Percentiles rank a stretch among this genome's conserved stretches.
Evolutionary conservation across 2,888 invertebrate species (phyloP).

Genomic region (Ophion slaviceki): DNA sequence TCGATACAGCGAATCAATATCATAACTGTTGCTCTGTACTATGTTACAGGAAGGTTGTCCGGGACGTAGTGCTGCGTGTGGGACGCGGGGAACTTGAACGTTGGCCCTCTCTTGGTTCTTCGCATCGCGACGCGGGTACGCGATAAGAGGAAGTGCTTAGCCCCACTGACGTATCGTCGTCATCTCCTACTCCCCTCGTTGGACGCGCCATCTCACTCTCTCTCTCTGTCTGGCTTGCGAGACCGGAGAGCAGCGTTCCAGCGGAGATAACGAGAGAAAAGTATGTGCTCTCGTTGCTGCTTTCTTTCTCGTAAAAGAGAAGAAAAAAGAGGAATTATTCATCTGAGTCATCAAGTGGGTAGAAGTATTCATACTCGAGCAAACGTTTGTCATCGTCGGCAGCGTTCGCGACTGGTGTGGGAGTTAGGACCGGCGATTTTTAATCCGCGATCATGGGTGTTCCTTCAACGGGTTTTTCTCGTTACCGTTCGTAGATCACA

Average conservation of each 20-base stretch:
- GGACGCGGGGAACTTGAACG: slow-evolving; percentile 21
- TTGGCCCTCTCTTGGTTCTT: slow-evolving; percentile 24
- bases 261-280: slow-evolving; percentile 33
- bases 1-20: slow-evolving; percentile 16
- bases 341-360: background rate
- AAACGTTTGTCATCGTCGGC: background rate
- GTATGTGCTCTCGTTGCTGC: slow-evolving; percentile 2
- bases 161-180: slow-evolving; percentile 28
- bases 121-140: slow-evolving; percentile 35
- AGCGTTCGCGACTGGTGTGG: background rate
- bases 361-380: background rate
- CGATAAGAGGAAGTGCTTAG: slow-evolving; percentile 42
- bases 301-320: background rate
- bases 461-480: background rate
- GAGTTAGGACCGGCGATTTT: background rate
- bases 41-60: slow-evolving; percentile 12
- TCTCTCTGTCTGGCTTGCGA: background rate
- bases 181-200: slow-evolving; percentile 34
- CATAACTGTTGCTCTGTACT: background rate
- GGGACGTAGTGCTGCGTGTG: slow-evolving; percentile 1
- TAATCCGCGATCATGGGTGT: background rate
- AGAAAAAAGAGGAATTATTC: background rate
- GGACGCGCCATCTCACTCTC: background rate
- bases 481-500: too few relatives aligned
- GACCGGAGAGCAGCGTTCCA: slow-evolving; percentile 25